Conservation (phyloP, 2,797 vertebrate genomes). For the Dryobates pubescens region DNA sequence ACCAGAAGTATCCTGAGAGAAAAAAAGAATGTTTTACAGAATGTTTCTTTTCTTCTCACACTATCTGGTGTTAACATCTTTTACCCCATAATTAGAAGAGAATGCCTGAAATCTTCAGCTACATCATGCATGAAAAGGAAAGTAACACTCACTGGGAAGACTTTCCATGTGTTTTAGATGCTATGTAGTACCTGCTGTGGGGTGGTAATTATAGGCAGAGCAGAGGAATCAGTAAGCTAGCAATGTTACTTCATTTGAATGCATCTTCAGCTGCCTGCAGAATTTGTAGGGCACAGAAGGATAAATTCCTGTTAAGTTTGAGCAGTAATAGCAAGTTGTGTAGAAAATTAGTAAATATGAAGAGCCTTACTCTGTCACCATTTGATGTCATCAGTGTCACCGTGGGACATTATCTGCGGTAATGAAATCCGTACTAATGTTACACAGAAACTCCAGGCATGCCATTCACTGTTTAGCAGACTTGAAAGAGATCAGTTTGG, state of each 20-base stretch:
- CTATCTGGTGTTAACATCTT: conserved; percentile 28
- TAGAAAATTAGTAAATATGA: neutral
- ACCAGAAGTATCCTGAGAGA: neutral
- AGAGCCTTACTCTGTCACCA: neutral
- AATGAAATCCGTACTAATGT: neutral
- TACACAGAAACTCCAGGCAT: neutral
- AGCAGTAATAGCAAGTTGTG: neutral
- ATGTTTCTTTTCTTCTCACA: neutral
- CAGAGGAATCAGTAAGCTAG: neutral
- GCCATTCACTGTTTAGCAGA: neutral
- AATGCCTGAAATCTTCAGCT: conserved; percentile 19
- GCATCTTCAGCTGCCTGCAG: neutral
- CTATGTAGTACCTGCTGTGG: neutral
- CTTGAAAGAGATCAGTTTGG: neutral
- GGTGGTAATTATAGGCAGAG: neutral
- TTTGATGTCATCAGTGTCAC: neutral
- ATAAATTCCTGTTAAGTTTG: neutral
- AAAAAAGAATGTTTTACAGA: neutral
- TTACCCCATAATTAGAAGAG: conserved; percentile 37
- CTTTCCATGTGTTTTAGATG: conserved; percentile 11
- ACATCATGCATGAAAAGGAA: neutral
- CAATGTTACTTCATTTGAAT: neutral
- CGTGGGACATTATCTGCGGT: neutral
- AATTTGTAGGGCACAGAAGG: neutral
- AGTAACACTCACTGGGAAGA: conserved; percentile 14